Conservation (phyloP, 2,797 vertebrate genomes). For the Typhlichthys subterraneus region DNA sequence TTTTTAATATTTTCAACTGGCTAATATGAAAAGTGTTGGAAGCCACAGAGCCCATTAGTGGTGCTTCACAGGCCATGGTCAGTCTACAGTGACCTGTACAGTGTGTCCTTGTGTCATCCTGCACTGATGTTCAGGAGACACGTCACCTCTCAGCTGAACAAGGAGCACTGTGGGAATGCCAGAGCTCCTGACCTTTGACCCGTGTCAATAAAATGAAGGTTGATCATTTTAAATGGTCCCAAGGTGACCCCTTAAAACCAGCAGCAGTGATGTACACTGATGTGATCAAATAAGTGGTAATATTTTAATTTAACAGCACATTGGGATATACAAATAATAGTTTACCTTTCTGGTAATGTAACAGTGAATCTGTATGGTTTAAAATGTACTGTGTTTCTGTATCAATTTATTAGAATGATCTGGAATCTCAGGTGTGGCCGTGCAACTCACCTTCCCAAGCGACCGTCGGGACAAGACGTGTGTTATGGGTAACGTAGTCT, state of each 20-base stretch:
- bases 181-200: not conserved
- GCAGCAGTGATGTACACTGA: not conserved
- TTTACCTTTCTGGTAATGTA: not conserved
- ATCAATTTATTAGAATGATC: not conserved
- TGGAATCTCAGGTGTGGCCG: not conserved
- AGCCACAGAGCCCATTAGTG: too few relatives aligned
- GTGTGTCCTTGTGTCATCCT: constrained; percentile 39
- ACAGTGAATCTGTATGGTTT: not conserved
- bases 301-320: constrained; percentile 7
- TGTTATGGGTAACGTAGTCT: constrained; percentile 48
- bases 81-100: not conserved
- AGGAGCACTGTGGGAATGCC: not conserved
- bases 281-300: constrained; percentile 24
- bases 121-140: constrained; percentile 33
- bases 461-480: constrained; percentile 18
- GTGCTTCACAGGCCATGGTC: not conserved
- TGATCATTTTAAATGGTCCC: not conserved
- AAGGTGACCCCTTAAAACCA: not conserved
- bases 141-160: constrained; percentile 47
- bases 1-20: too few relatives aligned
- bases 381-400: not conserved
- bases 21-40: too few relatives aligned
- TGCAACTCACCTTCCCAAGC: constrained; percentile 53
- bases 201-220: not conserved
- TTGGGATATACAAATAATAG: not conserved